Evolutionary conservation across 2,888 invertebrate genomes (phyloP), one percentile per base, ranked within the genome.

Genomic region (Tachina fera): DNA sequence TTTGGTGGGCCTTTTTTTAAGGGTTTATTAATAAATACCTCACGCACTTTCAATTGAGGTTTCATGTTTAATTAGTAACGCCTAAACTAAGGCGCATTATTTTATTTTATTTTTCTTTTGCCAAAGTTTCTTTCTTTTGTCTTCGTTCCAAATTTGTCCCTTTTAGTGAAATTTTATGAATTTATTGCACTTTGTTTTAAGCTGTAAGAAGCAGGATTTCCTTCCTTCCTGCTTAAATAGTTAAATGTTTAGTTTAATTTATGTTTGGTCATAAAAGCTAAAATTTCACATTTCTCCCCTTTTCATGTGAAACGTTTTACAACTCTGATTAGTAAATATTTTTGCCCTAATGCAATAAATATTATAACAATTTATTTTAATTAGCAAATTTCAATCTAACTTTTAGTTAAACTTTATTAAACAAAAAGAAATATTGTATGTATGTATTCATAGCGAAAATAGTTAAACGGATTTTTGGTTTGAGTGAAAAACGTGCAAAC

Each of bases 61-160:
- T 84, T 84, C 70, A 39, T 80, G 84, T 86, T 79, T 86, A 86
- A 86, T 83, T 86, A 86, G 86, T 80, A 65, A 86, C 83, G 86
- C 83, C 71, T 68, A 41, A 82, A 78, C 56, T 72, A 53, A 47
- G 61, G 9, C 60, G 9, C 31, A 49, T 19, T 41, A 72, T 80
- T 49, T 51, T 9, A 47, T 6, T 51, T 58, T 13, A 10, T 47
- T 79, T 79, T 60, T 41, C 1, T 16, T 39, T 41, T 8, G 11
- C 5, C 58, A 47, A 31, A 1, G 1, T 16, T 0, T 47, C 67
- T 47, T 41, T 16, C 13, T 47, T 56, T 43, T 13, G 11, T 41
- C 41, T 51, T 41, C 31, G n/a, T 31, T 31, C 1, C 31, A 31
- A 31, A 14, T 65, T 65, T 22, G 11, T n/a, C 47, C 19, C 11